Conservation (phyloP, 2,113 vertebrate genomes). For the Serilophus lunatus region DNA sequence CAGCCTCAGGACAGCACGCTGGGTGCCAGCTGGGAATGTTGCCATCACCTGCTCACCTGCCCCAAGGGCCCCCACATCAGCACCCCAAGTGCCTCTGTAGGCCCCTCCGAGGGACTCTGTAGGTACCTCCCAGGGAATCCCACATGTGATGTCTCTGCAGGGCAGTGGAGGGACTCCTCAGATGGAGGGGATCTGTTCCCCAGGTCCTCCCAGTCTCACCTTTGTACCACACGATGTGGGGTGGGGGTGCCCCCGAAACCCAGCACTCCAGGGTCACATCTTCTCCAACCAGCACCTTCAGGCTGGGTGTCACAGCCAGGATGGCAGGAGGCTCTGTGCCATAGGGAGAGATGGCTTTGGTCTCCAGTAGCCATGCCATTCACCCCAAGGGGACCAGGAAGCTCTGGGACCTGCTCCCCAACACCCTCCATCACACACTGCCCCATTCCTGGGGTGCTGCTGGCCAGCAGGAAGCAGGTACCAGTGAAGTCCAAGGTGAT, state of each 20-base stretch:
- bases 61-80: not conserved
- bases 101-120: too few species aligned
- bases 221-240: conserved; percentile 86
- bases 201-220: conserved; percentile 48
- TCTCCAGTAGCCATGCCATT: not conserved
- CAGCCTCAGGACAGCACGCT: conserved; percentile 74
- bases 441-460: not conserved
- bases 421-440: too few species aligned
- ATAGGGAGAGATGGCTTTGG: fast-evolving
- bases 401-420: not conserved
- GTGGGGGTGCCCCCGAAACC: conserved; percentile 74
- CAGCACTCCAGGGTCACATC: conserved; percentile 81
- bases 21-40: conserved; percentile 50
- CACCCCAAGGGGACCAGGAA: fast-evolving
- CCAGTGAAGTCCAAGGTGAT: conserved; percentile 63
- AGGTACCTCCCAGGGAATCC: not conserved
- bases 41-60: conserved; percentile 80
- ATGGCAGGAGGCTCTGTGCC: conserved; percentile 78
- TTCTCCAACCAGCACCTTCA: conserved; percentile 75
- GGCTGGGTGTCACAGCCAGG: conserved; percentile 56
- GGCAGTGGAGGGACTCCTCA: fast-evolving
- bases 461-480: not conserved
- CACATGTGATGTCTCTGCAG: fast-evolving
- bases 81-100: fast-evolving
- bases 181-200: not conserved